These are phyloP conservation scores for Tolypeutes matacus DNA, from an alignment of 2,797 vertebrate genomes.

Conservation along the genomic window DNA sequence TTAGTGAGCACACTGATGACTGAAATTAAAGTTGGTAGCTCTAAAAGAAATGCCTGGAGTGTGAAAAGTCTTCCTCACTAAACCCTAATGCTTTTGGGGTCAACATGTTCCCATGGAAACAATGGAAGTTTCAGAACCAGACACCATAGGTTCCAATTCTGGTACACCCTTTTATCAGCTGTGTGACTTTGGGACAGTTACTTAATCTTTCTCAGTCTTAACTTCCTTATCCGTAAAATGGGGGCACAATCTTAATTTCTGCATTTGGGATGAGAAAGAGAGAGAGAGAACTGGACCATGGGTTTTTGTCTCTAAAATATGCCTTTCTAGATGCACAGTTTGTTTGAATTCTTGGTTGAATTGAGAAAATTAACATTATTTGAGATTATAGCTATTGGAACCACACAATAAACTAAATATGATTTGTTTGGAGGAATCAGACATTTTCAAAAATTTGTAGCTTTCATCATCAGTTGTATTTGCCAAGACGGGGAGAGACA, in stretches of 20 bases:
- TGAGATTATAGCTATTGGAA: neutral
- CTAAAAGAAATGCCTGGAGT: neutral
- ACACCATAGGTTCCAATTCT: neutral
- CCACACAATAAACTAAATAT: neutral
- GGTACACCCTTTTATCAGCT: neutral
- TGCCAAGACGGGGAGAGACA: neutral
- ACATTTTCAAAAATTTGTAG: neutral
- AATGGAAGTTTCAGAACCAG: neutral
- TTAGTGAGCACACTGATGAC: neutral
- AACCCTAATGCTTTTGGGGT: neutral
- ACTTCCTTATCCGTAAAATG: neutral
- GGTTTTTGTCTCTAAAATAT: neutral
- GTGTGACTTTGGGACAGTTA: neutral
- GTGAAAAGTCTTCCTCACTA: neutral
- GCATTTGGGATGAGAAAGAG: neutral
- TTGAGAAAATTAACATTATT: neutral
- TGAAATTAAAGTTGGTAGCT: neutral
- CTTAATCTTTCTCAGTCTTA: neutral
- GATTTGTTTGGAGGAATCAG: neutral
- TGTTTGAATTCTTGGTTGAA: slow-evolving; percentile 14
- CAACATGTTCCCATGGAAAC: neutral
- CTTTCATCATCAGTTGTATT: neutral
- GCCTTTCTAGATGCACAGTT: rapidly evolving
- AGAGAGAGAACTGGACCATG: neutral
- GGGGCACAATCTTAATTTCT: neutral